Percentiles rank a stretch among this genome's conserved stretches.
phyloP scores from a whole-genome alignment of 1,140 invertebrate species.

The Caenorhabditis remanei region DNA sequence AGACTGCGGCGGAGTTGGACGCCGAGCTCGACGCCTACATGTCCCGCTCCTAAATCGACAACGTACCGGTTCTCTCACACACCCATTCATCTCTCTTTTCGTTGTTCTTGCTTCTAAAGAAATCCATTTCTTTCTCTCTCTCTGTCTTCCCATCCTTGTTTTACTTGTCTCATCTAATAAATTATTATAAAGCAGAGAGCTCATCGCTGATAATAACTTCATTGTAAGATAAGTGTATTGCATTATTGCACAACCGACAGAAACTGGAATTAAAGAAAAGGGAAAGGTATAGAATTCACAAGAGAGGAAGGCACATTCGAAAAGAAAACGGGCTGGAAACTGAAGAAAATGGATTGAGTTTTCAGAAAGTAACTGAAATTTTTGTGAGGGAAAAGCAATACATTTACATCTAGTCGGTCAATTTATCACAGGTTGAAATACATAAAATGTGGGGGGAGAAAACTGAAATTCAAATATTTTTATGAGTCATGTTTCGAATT shows the following conservation, averaged over 20 bases:
- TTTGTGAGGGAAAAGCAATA: not conserved
- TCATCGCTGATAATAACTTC: not conserved
- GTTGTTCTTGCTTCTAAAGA: slow-evolving; percentile 4
- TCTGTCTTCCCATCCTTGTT: not conserved
- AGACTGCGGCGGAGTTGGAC: slow-evolving; percentile 63
- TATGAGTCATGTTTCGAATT: not conserved
- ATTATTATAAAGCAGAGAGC: not conserved
- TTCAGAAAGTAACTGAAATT: slow-evolving; percentile 13
- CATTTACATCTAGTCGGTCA: slow-evolving; percentile 9
- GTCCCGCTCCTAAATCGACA: slow-evolving; percentile 21
- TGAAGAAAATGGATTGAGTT: not conserved
- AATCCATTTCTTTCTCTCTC: not conserved
- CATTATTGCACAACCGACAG: slow-evolving; percentile 48
- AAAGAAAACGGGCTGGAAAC: not conserved
- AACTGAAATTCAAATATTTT: not conserved
- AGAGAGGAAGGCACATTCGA: slow-evolving; percentile 7
- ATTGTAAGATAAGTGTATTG: not conserved
- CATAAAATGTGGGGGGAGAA: not conserved
- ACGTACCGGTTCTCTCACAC: not conserved
- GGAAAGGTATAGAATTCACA: not conserved
- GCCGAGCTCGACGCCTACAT: slow-evolving; percentile 66
- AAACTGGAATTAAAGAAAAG: not conserved
- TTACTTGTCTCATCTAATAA: not conserved
- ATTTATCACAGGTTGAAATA: slow-evolving; percentile 42
- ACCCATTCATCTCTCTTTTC: not conserved